Evolutionary conservation across 2,888 invertebrate genomes (phyloP).

Genomic region (Diplolepis rosae): DNA sequence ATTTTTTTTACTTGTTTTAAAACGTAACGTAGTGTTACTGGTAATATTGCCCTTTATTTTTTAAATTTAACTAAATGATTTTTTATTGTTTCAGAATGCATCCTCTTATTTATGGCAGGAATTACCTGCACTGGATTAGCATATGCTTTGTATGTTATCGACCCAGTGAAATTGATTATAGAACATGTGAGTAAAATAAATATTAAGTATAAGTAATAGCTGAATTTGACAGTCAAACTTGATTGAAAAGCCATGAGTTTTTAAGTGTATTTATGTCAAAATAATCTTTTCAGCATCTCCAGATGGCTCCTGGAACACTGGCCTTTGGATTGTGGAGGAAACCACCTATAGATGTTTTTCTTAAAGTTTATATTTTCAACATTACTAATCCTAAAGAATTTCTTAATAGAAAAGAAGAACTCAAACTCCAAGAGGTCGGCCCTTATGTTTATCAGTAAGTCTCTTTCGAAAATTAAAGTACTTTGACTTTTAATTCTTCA

Average conservation of each 20-base stretch:
- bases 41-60: too few relatives aligned
- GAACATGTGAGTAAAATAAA: slow-evolving; percentile 63
- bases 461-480: too few relatives aligned
- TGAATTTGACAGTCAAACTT: background rate
- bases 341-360: slow-evolving; percentile 80
- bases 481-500: too few relatives aligned
- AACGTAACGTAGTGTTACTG: too few relatives aligned
- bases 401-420: slow-evolving; percentile 79
- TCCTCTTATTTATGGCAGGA: slow-evolving; percentile 68
- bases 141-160: slow-evolving; percentile 64
- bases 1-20: background rate
- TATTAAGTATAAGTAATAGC: background rate
- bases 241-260: background rate
- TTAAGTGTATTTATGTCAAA: background rate
- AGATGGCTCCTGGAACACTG: slow-evolving; percentile 77
- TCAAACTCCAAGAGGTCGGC: slow-evolving; percentile 83
- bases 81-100: slow-evolving; percentile 67
- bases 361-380: slow-evolving; percentile 85
- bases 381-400: slow-evolving; percentile 86
- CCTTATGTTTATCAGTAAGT: slow-evolving; percentile 89
- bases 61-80: background rate
- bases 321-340: slow-evolving; percentile 78
- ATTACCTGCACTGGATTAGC: slow-evolving; percentile 62
- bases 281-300: slow-evolving; percentile 73
- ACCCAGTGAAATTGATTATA: slow-evolving; percentile 66